phyloP scores from a whole-genome alignment of 2,113 vertebrate genomes.

The Crotalus tigris region DNA sequence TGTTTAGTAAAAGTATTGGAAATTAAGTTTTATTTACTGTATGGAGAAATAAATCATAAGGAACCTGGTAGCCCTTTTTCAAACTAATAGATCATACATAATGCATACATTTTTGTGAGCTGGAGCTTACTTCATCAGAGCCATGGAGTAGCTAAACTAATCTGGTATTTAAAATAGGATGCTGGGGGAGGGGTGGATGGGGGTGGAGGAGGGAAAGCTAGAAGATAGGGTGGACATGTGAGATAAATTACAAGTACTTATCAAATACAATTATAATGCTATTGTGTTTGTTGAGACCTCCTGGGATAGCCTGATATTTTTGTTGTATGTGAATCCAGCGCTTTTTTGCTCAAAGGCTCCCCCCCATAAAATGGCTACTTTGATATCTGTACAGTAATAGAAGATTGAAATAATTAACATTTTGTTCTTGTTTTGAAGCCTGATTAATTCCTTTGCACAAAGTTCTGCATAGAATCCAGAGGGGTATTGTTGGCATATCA shows the following conservation, averaged over 20 bases:
- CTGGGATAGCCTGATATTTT: background rate
- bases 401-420: background rate
- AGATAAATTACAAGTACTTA: background rate
- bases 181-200: background rate
- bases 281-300: background rate
- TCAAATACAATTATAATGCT: background rate
- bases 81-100: background rate
- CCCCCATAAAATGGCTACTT: background rate
- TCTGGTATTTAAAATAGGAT: background rate
- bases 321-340: background rate
- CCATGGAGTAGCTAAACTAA: background rate
- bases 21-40: background rate
- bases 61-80: background rate
- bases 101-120: background rate
- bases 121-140: background rate
- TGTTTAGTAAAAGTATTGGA: background rate
- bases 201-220: background rate
- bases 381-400: background rate
- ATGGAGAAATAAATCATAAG: background rate
- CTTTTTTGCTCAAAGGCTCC: background rate
- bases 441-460: background rate
- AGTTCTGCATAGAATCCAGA: background rate
- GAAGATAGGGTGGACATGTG: background rate
- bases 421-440: background rate
- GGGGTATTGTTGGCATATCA: background rate